Evolutionary conservation across 2,888 invertebrate genomes (phyloP).

Genomic region (Scelioninae gen. 1): DNA sequence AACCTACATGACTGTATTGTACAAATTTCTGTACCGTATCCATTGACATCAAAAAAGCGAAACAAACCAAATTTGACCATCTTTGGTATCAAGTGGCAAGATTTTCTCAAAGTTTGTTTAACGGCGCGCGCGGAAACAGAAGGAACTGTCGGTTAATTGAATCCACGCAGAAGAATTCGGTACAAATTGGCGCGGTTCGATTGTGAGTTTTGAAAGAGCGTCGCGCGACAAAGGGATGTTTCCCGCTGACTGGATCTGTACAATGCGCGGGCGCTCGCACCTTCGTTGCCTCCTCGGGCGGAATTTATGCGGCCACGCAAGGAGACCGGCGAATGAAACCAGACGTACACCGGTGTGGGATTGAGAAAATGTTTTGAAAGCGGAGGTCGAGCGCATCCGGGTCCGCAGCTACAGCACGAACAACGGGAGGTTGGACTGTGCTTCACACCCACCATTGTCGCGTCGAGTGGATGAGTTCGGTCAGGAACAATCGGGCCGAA

Average conservation of each 20-base stretch:
- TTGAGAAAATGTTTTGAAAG: slow-evolving; percentile 60
- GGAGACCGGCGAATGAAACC: slow-evolving; percentile 29
- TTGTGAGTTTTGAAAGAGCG: slow-evolving; percentile 3
- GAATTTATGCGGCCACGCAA: slow-evolving; percentile 49
- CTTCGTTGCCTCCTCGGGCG: slow-evolving; percentile 39
- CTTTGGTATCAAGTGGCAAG: no score
- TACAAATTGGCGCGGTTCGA: slow-evolving; percentile 48
- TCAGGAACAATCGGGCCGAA: slow-evolving; percentile 50
- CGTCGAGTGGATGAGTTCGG: slow-evolving; percentile 54
- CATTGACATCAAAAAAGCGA: no score
- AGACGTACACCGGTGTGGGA: slow-evolving; percentile 35
- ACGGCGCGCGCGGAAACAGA: slow-evolving; percentile 15
- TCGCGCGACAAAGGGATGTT: slow-evolving; percentile 38
- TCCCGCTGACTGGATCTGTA: slow-evolving; percentile 36
- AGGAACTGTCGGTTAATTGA: slow-evolving; percentile 26
- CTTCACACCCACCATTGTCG: slow-evolving; percentile 67
- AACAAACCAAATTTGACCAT: no score
- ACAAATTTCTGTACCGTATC: no score
- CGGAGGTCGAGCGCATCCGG: slow-evolving; percentile 64
- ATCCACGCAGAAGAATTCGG: slow-evolving; percentile 16
- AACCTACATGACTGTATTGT: no score
- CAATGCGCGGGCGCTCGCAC: slow-evolving; percentile 53
- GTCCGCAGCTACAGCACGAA: slow-evolving; percentile 43
- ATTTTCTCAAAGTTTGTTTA: slow-evolving; percentile 19
- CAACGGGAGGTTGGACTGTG: slow-evolving; percentile 26